phyloP scores from a whole-genome alignment of 2,888 invertebrate species.

The Oscheius sp. region DNA sequence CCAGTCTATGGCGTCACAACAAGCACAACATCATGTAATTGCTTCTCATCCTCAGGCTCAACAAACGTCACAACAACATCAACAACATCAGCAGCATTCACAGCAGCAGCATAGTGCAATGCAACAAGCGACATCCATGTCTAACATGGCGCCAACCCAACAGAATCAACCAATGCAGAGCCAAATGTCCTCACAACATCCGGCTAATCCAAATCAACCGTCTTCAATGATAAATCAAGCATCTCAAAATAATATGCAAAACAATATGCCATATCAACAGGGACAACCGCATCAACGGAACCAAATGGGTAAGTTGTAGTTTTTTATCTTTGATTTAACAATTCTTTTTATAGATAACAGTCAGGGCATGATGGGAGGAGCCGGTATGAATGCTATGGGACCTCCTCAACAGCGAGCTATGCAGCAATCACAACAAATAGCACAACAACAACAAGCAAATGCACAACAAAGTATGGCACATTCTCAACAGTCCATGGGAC shows the following conservation, averaged over 20 bases:
- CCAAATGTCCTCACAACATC: slow-evolving; percentile 1
- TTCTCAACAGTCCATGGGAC: background rate
- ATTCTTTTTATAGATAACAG: too few species aligned
- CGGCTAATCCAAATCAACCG: slow-evolving; percentile 5
- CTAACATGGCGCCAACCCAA: too few species aligned
- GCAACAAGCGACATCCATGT: background rate
- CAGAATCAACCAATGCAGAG: too few species aligned
- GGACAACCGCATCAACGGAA: slow-evolving; percentile 1
- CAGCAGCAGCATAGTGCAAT: slow-evolving; percentile 4
- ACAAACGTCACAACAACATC: background rate
- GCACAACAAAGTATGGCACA: background rate
- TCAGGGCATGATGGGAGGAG: too few species aligned
- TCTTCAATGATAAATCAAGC: background rate
- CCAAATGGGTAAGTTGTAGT: background rate
- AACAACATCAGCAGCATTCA: background rate
- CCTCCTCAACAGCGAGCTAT: slow-evolving; percentile 9
- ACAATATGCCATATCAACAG: background rate
- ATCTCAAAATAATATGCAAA: background rate
- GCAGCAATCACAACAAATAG: background rate
- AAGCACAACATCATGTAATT: background rate
- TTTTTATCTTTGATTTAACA: background rate
- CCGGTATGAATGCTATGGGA: background rate
- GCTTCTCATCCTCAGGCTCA: background rate
- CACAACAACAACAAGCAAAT: background rate
- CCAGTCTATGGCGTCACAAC: background rate